Evolutionary conservation across 2,888 invertebrate species (phyloP), one percentile per base, ranked within the genome.

Genomic region (Trichacis sp.): DNA sequence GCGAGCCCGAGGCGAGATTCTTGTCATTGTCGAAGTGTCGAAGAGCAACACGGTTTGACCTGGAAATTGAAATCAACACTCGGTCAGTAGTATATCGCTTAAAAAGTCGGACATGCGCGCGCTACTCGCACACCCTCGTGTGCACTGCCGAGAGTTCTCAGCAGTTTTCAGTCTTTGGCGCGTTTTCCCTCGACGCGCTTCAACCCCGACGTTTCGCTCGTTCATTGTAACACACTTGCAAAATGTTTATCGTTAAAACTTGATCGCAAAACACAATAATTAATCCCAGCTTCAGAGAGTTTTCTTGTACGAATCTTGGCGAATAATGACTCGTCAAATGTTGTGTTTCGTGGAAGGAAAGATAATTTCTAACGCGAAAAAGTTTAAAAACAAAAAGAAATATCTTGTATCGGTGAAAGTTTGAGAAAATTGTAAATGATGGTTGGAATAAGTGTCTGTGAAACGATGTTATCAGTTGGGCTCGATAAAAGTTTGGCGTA

Each of bases 101-200:
- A 57, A 68, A 60, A 64, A 77, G 76, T 74, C 76, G 72, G 79
- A 74, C 78, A 77, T 77, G 78, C 78, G 78, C 78, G 63, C 57
- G 42, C 55, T 45, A 59, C 63, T 68, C 53, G 56, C 53, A 55
- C 57, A 61, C 45, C 14, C 29, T 40, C 14, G 38, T 38, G 17
- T 20, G 49, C 36, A 51, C 67, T 50, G 57, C 17, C 29, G 29
- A 49, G 51, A 43, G 69, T 70, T 77, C 72, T 74, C 77, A 78
- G 77, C 78, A 43, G 69, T 70, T 77, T 73, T 74, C 77, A 78
- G 77, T 79, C 69, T 61, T 73, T 76, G 75, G 74, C 76, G 75
- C 71, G 75, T 74, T 63, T 72, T 65, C 61, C 57, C 72, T 64
- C 72, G 54, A 63, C 72, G 67, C 73, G 72, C 73, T 68, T 42